Conservation (phyloP, 1,140 invertebrate genomes). For the Apocrypta bakeri region DNA sequence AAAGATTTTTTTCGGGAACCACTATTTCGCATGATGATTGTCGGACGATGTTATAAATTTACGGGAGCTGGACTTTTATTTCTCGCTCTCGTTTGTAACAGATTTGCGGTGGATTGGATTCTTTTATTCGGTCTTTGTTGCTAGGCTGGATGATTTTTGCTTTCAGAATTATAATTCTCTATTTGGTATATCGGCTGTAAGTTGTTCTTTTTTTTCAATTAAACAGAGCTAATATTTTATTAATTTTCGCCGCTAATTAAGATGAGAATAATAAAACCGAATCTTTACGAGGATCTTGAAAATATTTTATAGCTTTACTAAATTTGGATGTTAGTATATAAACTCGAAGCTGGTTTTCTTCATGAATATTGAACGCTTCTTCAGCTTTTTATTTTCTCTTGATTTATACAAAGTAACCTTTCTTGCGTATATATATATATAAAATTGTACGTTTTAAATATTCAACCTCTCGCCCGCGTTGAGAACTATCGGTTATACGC, state of each 20-base stretch:
- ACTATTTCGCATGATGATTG: background rate
- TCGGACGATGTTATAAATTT: slow-evolving; percentile 3
- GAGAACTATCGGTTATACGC: too few relatives aligned
- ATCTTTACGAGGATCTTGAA: background rate
- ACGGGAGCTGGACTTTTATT: background rate
- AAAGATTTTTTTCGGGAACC: background rate
- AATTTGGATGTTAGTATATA: background rate
- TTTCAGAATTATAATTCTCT: too few relatives aligned
- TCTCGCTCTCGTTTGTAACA: background rate
- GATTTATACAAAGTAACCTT: slow-evolving; percentile 1
- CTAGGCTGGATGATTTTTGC: too few relatives aligned
- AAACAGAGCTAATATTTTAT: background rate
- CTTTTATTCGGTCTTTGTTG: too few relatives aligned
- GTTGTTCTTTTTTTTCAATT: too few relatives aligned
- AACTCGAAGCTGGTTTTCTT: slow-evolving; percentile 18
- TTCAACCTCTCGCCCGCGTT: too few relatives aligned
- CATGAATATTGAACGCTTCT: slow-evolving; percentile 20
- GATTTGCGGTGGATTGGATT: too few relatives aligned
- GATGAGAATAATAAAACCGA: background rate
- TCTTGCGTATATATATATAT: too few relatives aligned
- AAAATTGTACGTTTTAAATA: too few relatives aligned
- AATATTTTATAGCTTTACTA: background rate
- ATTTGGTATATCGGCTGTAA: too few relatives aligned
- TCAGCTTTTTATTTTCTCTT: background rate
- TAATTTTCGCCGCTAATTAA: background rate